phyloP scores from a whole-genome alignment of 1,140 invertebrate genomes.

The Calephelis nemesis region DNA sequence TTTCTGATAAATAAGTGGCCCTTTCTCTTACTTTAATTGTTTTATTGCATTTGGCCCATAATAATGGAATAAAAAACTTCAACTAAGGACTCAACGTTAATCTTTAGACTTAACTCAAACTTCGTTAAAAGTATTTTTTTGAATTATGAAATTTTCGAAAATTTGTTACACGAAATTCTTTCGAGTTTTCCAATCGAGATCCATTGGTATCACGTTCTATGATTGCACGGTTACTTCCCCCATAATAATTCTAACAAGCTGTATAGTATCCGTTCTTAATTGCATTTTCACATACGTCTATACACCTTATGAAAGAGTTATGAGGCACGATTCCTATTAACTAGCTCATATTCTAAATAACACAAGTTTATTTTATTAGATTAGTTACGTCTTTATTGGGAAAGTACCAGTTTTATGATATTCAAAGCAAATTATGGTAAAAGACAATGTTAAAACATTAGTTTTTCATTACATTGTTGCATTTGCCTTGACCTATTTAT shows the following conservation, averaged over 20 bases:
- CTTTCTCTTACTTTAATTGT: no score
- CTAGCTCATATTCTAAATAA: conserved; percentile 24
- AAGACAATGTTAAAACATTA: no score
- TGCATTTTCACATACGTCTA: conserved; percentile 47
- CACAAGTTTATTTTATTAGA: conserved; percentile 5
- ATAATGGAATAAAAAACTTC: no score
- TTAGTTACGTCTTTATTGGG: not conserved
- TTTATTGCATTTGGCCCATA: no score
- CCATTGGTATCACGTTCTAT: not conserved
- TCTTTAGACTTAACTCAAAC: no score
- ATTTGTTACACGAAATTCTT: not conserved
- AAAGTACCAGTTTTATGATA: not conserved
- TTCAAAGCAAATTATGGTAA: no score
- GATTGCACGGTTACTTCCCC: conserved; percentile 44
- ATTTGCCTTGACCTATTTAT: no score
- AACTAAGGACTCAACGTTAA: no score
- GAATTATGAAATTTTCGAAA: no score
- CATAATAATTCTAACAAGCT: conserved; percentile 56
- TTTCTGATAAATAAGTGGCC: no score
- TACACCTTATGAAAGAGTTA: conserved; percentile 43
- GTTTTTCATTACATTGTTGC: no score
- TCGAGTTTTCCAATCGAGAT: conserved; percentile 14
- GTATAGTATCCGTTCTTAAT: conserved; percentile 51
- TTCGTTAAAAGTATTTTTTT: no score
- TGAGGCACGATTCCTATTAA: conserved; percentile 33